Evolutionary conservation across 2,113 vertebrate genomes (phyloP).

Genomic region (Sporophila hypoxantha): DNA sequence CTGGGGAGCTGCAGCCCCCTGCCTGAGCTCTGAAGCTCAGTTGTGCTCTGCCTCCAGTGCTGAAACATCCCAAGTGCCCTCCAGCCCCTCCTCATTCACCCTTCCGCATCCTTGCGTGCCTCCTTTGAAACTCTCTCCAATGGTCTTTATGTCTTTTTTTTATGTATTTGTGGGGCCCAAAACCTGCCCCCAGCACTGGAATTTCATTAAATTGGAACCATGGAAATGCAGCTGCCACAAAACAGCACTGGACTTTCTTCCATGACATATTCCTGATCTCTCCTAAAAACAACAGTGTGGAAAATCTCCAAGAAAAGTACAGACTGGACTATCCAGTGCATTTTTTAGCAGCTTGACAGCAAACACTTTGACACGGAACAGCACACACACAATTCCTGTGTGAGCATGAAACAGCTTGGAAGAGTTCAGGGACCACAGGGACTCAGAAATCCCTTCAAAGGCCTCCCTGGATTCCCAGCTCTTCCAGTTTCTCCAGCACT

Average conservation of each 20-base stretch:
- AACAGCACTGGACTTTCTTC: background rate
- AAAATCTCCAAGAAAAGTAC: background rate
- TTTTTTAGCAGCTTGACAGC: background rate
- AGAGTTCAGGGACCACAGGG: background rate
- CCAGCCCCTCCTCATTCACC: background rate
- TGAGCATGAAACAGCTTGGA: background rate
- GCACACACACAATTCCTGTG: background rate
- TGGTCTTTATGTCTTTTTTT: accelerated
- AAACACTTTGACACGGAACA: background rate
- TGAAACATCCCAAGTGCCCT: background rate
- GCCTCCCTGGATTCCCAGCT: background rate
- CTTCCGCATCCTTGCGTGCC: accelerated
- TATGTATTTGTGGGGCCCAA: too few species aligned
- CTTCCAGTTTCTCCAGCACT: background rate
- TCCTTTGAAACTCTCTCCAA: background rate
- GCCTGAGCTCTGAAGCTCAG: background rate
- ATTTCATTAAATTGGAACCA: background rate
- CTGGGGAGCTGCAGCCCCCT: background rate
- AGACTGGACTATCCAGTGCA: background rate
- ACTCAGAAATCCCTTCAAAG: background rate
- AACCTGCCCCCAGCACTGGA: background rate
- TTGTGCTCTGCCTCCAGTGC: background rate
- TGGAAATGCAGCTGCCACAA: background rate
- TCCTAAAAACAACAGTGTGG: accelerated
- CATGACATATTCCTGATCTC: background rate